Evolutionary conservation across 2,888 invertebrate species (phyloP), one percentile per base, ranked within the genome.

Genomic region (Scotopteryx bipunctaria): DNA sequence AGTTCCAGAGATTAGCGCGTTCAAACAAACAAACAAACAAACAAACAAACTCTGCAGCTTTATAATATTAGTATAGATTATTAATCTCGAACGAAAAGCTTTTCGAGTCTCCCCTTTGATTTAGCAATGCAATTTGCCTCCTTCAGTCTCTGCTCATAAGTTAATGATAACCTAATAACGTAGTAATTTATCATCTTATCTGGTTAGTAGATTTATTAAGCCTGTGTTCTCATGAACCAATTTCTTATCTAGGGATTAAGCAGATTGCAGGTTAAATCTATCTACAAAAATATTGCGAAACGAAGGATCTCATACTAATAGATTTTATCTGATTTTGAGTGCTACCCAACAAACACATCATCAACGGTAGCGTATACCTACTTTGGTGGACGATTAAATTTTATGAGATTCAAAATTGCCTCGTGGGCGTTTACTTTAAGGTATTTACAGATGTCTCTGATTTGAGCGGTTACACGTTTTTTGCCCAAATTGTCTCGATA

Each of bases 181-280:
- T 52, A 46, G 46, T 52, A 66, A 61, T 64, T 55, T 64, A 69
- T 63, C 67, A 67, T 64, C 63, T 71, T 78, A 75, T 80, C 77
- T 70, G n/a, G n/a, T n/a, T n/a, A 47, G 57, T 37, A 66, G 62
- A 77, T 78, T 77, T 73, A 78, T 74, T 65, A 66, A 65, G 47
- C 54, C 59, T 62, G 53, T 57, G 57, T 58, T 65, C 63, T 61
- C 57, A 59, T 67, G 61, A 69, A 40, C 64, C 61, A 52, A 67
- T 69, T 74, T 57, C 59, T 72, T 78, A 77, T 76, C 75, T 70
- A 62, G 56, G 66, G 70, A 67, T 67, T 60, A 58, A 51, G 51
- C 37, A 61, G 58, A 62, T 64, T 57, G 57, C 56, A 60, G 53
- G 49, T 65, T 61, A 63, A 61, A 69, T 69, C 9, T 8, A 21